Conservation (phyloP, 2,797 vertebrate species). For the Scomberomorus guttatus region DNA sequence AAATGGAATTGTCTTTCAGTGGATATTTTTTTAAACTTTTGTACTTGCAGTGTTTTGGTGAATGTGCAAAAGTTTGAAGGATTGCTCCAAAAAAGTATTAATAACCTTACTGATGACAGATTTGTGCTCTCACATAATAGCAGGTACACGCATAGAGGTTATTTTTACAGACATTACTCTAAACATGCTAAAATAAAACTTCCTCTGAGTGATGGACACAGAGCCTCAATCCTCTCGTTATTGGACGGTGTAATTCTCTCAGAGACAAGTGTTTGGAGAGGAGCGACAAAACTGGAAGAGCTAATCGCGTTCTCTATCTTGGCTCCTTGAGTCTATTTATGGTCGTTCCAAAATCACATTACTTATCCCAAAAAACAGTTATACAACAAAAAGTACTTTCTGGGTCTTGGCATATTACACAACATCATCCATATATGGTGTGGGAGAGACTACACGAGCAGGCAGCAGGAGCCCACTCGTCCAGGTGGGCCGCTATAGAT, state of each 20-base stretch:
- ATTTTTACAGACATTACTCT: conserved; percentile 23
- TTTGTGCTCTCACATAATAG: conserved; percentile 17
- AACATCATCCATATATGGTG: conserved; percentile 68
- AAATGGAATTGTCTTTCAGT: not conserved
- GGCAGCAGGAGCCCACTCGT: conserved; percentile 69
- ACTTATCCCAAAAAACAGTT: conserved; percentile 59
- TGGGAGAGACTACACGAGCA: conserved; percentile 49
- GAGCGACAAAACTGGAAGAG: conserved; percentile 20
- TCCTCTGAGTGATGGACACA: conserved; percentile 23
- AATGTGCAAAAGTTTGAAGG: not conserved
- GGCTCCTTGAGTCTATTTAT: conserved; percentile 51
- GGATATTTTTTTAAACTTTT: not conserved
- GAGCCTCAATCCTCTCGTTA: conserved; percentile 10
- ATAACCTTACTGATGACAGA: not conserved
- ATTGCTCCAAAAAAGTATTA: not conserved
- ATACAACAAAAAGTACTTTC: conserved; percentile 71
- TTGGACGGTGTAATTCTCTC: conserved; percentile 10
- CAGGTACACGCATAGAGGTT: not conserved
- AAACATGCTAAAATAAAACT: conserved; percentile 17
- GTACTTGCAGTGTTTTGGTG: not conserved
- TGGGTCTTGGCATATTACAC: conserved; percentile 58
- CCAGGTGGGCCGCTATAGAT: conserved; percentile 74
- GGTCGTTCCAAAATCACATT: conserved; percentile 50
- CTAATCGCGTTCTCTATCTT: conserved; percentile 34
- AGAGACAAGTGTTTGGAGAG: conserved; percentile 1